Evolutionary conservation across 2,888 invertebrate genomes (phyloP), one percentile per base, ranked within the genome.

Genomic region (Liodrosophila aerea): DNA sequence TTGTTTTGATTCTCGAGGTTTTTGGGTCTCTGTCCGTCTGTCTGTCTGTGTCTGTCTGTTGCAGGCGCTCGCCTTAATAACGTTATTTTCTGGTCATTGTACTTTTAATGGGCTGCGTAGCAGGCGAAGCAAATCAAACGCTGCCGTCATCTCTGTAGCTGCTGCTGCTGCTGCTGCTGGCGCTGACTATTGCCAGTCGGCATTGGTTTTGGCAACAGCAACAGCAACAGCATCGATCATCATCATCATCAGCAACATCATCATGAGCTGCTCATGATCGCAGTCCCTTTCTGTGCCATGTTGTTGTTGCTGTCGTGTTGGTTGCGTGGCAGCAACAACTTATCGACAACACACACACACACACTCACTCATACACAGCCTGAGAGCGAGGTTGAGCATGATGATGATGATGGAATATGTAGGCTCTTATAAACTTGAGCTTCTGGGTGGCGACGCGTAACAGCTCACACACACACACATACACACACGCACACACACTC

Each of bases 361-460:
- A 22, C 22, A 22, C 22, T 4, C 5, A 33, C 33, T 51, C 51
- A 39, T 16, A 37, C 31, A 22, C 43, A 37, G 18, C 46, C 40
- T 30, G 29, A 22, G 22, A 5, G 3, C 5, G 31, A 49, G 13
- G 16, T 31, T 18, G 33, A 44, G 12, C 36, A 22, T 37, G 47
- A 33, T 45, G 52, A 39, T 78, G 73, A 76, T 76, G 81, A 73
- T 80, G 85, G 84, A 78, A 82, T 85, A 80, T 70, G 81, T 65
- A 65, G 83, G 76, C 83, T 76, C 77, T 74, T 87, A 78, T 84
- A 77, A 81, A 72, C 76, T 81, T 73, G 74, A 80, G 86, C 86
- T 87, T 88, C 87, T 88, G 87, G 87, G 87, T 87, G 87, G 88
- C 87, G 75, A 83, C 70, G 75, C 78, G 76, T 81, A 86, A 82